Base-by-base conservation (phyloP, 2,888 invertebrate genomes). In the Pollenia angustigena region DNA sequence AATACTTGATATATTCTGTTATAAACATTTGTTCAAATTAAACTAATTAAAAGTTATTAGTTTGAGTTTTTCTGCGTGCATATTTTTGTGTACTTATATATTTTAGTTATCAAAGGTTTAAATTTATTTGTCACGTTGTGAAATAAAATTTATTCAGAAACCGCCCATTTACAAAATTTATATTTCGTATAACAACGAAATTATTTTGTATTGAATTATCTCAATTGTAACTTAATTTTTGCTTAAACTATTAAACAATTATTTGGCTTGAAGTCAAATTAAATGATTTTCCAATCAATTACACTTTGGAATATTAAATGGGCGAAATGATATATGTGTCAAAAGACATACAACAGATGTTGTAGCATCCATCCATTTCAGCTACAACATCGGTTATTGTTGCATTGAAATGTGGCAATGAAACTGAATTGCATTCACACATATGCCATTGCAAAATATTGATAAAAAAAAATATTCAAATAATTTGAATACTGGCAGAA, bases 281-380 rank as follows among this genome's bases (percentile, higher is more conserved):
- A 89, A 89, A 89, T 87, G 82, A 89, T 90, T 90, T 91, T 90
- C 90, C 90, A 90, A 88, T 88, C 89, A 90, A 90, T 89, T 90
- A 88, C 87, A 89, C 89, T 82, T 85, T 74, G 83, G 75, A 85
- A 78, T 86, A 50, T 58, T 58, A 85, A 66, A 76, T 78, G 48
- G 54, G 54, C 48, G 68, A 81, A 81, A 46, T 71, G 78, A 85
- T 84, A 64, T 14, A 44, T 58, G 14, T 79, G 75, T 76, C 50
- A 71, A 50, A 69, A 46, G 42, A 58, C 72, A 62, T 50, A 16
- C 10, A 72, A 16, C 62, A 79, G 50, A 18, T 64, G 46, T 16
- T 62, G 69, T 14, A 50, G 52, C 68, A 44, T 56, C 54, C 18
- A 50, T 14, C 54, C n/a, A 50, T 14, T 44, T 64, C n/a, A 12